Percentiles rank a stretch among this genome's conserved stretches.
Conservation (phyloP, 2,888 invertebrate genomes). For the Drosophila neutralis region DNA sequence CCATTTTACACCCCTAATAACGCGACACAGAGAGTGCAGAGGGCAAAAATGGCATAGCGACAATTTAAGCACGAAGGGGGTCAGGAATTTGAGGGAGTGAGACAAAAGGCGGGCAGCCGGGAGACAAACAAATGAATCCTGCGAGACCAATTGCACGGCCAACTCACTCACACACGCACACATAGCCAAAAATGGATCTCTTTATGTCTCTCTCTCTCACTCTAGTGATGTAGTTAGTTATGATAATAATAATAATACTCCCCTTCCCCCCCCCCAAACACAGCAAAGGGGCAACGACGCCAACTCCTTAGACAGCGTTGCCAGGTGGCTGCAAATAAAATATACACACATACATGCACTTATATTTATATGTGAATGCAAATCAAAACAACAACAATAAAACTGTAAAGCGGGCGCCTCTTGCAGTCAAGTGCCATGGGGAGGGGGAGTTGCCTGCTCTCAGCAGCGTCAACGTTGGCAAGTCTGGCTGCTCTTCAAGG, state of each 20-base stretch:
- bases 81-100: background rate
- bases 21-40: conserved; percentile 37
- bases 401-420: conserved; percentile 31
- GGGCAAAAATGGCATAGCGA: conserved; percentile 52
- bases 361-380: conserved; percentile 40
- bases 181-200: conserved; percentile 6
- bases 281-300: conserved; percentile 9
- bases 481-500: conserved; percentile 51
- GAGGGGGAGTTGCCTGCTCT: conserved; percentile 14
- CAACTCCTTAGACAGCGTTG: conserved; percentile 42
- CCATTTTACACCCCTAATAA: conserved; percentile 82
- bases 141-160: conserved; percentile 77
- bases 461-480: conserved; percentile 44
- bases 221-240: conserved; percentile 61
- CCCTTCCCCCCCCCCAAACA: background rate
- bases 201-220: background rate
- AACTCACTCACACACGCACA: conserved; percentile 18
- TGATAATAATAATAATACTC: conserved; percentile 63
- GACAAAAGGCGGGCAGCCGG: conserved; percentile 25
- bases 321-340: conserved; percentile 46
- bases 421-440: conserved; percentile 19
- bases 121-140: conserved; percentile 77
- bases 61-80: conserved; percentile 40
- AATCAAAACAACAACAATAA: conserved; percentile 60
- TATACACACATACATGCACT: conserved; percentile 1